Conservation (phyloP, 2,797 vertebrate genomes). For the Sebastes minor region DNA sequence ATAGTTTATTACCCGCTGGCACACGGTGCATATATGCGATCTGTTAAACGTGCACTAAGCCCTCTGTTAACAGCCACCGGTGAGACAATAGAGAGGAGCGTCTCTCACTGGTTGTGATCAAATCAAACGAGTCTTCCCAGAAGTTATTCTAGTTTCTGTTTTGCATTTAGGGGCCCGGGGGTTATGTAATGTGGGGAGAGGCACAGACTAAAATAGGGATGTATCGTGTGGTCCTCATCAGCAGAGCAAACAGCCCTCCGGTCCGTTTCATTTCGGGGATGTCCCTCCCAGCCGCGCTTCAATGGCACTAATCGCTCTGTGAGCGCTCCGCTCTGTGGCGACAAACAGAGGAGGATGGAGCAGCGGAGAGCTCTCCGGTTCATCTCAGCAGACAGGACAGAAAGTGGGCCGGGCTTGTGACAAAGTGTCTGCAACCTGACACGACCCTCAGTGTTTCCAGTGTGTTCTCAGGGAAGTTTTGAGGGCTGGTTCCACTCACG, state of each 20-base stretch:
- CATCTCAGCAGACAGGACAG: conserved; percentile 21
- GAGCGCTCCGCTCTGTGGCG: conserved; percentile 1
- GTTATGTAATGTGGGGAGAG: conserved; percentile 39
- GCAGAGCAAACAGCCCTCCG: not conserved
- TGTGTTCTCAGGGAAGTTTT: conserved; percentile 28
- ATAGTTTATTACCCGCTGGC: conserved; percentile 8
- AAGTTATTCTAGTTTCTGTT: conserved; percentile 6
- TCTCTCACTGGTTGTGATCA: not conserved
- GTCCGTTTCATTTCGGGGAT: conserved; percentile 22
- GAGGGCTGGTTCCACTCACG: conserved; percentile 4
- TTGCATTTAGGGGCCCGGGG: not conserved
- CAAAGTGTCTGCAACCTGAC: conserved; percentile 66
- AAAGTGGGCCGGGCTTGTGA: conserved; percentile 75
- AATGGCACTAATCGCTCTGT: not conserved
- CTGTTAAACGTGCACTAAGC: not conserved
- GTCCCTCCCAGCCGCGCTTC: conserved; percentile 23
- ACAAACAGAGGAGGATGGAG: conserved; percentile 21
- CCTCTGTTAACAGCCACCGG: not conserved
- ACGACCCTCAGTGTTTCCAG: conserved; percentile 33
- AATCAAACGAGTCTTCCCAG: not conserved
- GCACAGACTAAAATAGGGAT: conserved; percentile 20
- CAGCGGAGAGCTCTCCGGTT: not conserved
- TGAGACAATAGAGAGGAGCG: not conserved
- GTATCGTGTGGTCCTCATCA: not conserved
- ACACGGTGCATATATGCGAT: not conserved